These are phyloP conservation scores for Mechanitis messenoides DNA, from an alignment of 2,888 invertebrate genomes.

Conservation along the genomic window DNA sequence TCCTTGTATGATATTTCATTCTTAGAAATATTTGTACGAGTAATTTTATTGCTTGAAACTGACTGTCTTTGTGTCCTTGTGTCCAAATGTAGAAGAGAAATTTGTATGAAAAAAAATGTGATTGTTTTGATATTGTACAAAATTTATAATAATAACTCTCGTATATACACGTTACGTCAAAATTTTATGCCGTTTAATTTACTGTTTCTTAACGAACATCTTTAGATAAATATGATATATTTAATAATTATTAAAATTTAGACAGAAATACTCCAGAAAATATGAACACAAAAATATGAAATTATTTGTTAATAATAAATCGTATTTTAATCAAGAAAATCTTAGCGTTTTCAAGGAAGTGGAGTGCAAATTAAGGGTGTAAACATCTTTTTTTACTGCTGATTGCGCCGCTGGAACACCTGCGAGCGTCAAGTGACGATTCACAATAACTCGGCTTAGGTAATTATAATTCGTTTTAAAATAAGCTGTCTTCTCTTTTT, in stretches of 20 bases:
- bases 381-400: constrained; percentile 65
- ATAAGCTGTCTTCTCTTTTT: constrained; percentile 14
- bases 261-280: neutral
- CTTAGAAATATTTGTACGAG: constrained; percentile 14
- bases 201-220: too few relatives aligned
- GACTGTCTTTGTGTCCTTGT: neutral
- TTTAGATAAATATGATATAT: too few relatives aligned
- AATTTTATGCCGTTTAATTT: too few relatives aligned
- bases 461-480: constrained; percentile 25
- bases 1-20: constrained; percentile 16
- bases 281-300: neutral
- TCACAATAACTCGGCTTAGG: constrained; percentile 27
- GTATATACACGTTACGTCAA: too few relatives aligned
- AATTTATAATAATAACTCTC: too few relatives aligned
- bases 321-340: constrained; percentile 1
- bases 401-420: constrained; percentile 64
- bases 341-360: constrained; percentile 37
- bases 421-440: constrained; percentile 41
- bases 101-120: neutral
- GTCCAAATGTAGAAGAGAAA: neutral
- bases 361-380: constrained; percentile 48
- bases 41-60: constrained; percentile 9
- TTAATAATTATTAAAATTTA: too few relatives aligned
- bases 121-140: too few relatives aligned
- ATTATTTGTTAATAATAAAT: constrained; percentile 3